phyloP scores from a whole-genome alignment of 2,113 vertebrate species.

The Pan paniscus region DNA sequence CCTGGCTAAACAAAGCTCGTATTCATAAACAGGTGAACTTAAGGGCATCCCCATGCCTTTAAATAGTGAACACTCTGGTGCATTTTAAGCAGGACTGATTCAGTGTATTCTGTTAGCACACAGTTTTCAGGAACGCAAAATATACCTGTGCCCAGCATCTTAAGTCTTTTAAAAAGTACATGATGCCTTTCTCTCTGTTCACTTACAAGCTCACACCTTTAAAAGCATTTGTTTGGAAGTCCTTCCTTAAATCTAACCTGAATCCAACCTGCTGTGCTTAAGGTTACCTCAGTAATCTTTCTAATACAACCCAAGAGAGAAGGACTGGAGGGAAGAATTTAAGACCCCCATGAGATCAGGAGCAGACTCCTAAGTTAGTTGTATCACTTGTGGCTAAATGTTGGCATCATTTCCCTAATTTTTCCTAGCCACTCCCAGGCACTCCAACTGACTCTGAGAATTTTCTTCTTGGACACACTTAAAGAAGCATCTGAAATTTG shows the following conservation, averaged over 20 bases:
- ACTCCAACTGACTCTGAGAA: not conserved
- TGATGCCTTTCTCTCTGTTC: not conserved
- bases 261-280: not conserved
- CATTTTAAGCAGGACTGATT: conserved; percentile 19
- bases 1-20: conserved; percentile 28
- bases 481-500: not conserved
- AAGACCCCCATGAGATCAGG: not conserved
- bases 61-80: not conserved
- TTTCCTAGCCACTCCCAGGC: not conserved
- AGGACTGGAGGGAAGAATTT: not conserved
- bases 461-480: not conserved
- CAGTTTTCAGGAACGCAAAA: conserved; percentile 52
- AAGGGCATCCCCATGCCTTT: not conserved
- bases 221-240: not conserved
- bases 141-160: not conserved
- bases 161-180: not conserved
- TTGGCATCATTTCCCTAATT: not conserved
- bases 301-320: not conserved
- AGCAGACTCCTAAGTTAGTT: not conserved
- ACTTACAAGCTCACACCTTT: not conserved
- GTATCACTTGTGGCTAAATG: not conserved
- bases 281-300: not conserved
- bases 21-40: conserved; percentile 56
- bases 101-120: conserved; percentile 38
- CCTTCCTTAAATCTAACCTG: not conserved